A percentile compares a stretch with the other conserved stretches of the same genome.
Evolutionary conservation across 2,797 vertebrate genomes (phyloP).

Genomic region (Rhabdophis nuchalis): DNA sequence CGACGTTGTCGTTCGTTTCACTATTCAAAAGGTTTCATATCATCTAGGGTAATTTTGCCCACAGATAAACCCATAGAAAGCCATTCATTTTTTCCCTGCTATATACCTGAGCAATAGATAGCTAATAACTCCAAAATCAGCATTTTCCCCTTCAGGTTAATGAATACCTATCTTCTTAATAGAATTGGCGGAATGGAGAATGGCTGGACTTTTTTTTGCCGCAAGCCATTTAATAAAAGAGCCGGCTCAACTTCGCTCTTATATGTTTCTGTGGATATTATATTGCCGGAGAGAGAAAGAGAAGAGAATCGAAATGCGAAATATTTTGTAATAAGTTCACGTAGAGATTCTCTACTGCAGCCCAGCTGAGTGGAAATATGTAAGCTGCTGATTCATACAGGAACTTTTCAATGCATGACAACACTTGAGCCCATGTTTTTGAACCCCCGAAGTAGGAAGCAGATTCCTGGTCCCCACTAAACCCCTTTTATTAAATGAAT

Average conservation of each 20-base stretch:
- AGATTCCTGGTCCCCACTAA: no score
- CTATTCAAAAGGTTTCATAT: constrained; percentile 20
- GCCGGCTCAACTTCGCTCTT: constrained; percentile 16
- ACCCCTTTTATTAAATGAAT: no score
- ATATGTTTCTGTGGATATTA: constrained; percentile 9
- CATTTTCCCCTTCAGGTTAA: constrained; percentile 36
- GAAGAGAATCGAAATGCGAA: neutral
- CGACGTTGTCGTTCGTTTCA: constrained; percentile 4
- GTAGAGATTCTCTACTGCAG: neutral
- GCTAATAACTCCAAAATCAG: constrained; percentile 22
- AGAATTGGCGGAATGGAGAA: constrained; percentile 23
- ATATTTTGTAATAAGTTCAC: constrained; percentile 24
- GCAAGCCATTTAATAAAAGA: constrained; percentile 31
- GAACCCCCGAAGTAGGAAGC: no score
- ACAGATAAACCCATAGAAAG: constrained; percentile 12
- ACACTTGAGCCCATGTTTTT: no score
- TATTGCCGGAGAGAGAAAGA: constrained; percentile 4
- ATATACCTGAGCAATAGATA: constrained; percentile 38
- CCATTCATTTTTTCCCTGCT: constrained; percentile 27
- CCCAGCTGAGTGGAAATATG: neutral
- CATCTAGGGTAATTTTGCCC: constrained; percentile 36
- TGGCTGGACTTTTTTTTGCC: neutral
- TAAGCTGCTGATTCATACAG: neutral
- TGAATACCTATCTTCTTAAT: constrained; percentile 32
- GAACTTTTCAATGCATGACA: no score